Conservation (phyloP, 2,797 vertebrate species). For the Mormyrops attenuatus region DNA sequence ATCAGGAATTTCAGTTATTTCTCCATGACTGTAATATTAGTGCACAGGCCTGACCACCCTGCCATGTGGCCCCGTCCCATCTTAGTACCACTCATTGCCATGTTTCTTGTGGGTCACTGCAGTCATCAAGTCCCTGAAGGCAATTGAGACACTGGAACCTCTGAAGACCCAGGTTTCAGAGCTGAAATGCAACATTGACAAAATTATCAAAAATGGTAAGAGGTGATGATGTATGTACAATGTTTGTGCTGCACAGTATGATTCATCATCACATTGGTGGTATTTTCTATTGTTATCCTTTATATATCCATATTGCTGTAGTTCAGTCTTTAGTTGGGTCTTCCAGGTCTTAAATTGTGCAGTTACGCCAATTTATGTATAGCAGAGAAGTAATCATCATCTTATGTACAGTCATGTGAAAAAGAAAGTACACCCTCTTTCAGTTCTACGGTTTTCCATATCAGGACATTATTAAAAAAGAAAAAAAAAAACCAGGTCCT, state of each 20-base stretch:
- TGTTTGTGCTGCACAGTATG: neutral
- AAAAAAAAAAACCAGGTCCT: neutral
- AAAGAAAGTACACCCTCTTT: neutral
- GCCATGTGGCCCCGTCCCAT: neutral
- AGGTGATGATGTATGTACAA: neutral
- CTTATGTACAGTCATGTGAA: neutral
- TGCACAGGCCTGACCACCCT: neutral
- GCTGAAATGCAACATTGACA: slow-evolving; percentile 45
- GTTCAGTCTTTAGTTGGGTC: neutral
- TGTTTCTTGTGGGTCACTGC: neutral
- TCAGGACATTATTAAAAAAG: neutral
- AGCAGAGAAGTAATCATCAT: neutral
- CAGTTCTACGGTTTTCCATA: neutral
- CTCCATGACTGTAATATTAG: neutral
- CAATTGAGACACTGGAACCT: slow-evolving; percentile 31
- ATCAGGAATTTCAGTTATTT: neutral
- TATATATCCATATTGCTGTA: neutral
- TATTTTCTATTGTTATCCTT: neutral
- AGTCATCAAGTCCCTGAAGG: slow-evolving; percentile 4
- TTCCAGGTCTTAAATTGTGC: neutral
- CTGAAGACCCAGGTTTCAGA: slow-evolving; percentile 28
- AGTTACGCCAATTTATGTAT: neutral
- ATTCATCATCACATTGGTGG: neutral
- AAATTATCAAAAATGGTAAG: slow-evolving; percentile 43
- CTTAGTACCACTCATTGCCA: neutral